These are phyloP conservation scores for Panagrolaimus sp. DNA, from an alignment of 1,140 invertebrate genomes.

Conservation along the genomic window DNA sequence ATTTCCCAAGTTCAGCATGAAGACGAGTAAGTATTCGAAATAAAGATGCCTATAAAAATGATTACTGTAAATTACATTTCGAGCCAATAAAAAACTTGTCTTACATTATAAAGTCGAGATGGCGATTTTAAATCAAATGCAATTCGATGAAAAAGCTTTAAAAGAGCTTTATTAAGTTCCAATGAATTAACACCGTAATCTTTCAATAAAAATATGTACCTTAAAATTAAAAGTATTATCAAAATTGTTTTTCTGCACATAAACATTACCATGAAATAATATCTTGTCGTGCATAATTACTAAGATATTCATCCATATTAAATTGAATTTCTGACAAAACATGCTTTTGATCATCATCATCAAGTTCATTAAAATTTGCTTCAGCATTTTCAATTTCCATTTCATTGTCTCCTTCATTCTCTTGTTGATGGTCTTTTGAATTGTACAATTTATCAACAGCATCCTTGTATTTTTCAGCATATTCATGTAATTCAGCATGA, in stretches of 20 bases:
- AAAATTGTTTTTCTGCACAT: neutral
- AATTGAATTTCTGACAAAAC: slow-evolving; percentile 23
- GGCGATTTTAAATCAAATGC: slow-evolving; percentile 42
- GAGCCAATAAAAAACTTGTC: slow-evolving; percentile 4
- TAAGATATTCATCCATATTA: slow-evolving; percentile 37
- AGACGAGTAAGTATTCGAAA: slow-evolving; percentile 34
- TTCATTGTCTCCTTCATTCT: neutral
- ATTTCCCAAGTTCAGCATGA: slow-evolving; percentile 22
- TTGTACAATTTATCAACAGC: slow-evolving; percentile 1
- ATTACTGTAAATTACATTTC: neutral
- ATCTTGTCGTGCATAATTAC: slow-evolving; percentile 32
- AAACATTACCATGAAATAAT: slow-evolving; percentile 29
- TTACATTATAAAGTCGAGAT: slow-evolving; percentile 31
- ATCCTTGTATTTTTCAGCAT: slow-evolving; percentile 26
- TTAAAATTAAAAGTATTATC: slow-evolving; percentile 16
- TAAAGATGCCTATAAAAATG: slow-evolving; percentile 33
- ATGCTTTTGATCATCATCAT: slow-evolving; percentile 23
- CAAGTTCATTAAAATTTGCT: slow-evolving; percentile 16
- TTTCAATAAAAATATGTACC: slow-evolving; percentile 41
- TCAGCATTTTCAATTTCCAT: slow-evolving; percentile 18
- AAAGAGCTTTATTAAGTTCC: slow-evolving; percentile 37
- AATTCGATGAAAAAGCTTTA: slow-evolving; percentile 43
- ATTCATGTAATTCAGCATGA: slow-evolving; percentile 28
- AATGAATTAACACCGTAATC: slow-evolving; percentile 27
- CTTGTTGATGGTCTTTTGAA: slow-evolving; percentile 22